Evolutionary conservation across 1,140 invertebrate species (phyloP).

Genomic region (Heterodera carotae): DNA sequence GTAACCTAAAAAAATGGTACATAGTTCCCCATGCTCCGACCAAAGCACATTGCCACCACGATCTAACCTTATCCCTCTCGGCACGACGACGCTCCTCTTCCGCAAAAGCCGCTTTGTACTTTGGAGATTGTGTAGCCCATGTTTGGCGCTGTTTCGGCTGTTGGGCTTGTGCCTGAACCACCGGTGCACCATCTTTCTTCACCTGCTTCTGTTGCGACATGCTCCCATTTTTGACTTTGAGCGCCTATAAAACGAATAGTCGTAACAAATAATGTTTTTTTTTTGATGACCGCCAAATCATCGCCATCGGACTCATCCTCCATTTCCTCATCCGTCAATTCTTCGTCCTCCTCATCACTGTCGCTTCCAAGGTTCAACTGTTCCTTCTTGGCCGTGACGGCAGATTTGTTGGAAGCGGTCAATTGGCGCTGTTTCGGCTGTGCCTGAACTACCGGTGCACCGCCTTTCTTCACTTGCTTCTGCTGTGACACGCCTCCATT

Average conservation of each 20-base stretch:
- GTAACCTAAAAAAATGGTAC: neutral
- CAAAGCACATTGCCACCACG: neutral
- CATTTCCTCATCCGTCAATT: neutral
- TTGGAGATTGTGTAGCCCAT: neutral
- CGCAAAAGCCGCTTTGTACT: neutral
- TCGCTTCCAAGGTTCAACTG: neutral
- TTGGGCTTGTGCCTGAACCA: neutral
- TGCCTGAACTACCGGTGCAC: neutral
- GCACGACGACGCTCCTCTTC: neutral
- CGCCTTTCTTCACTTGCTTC: too few relatives aligned
- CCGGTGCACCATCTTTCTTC: neutral
- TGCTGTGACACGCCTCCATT: too few relatives aligned
- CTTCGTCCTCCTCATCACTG: neutral
- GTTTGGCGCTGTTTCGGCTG: neutral
- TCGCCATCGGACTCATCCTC: neutral
- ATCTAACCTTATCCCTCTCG: neutral
- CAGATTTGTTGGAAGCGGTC: too few relatives aligned
- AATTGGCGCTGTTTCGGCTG: neutral
- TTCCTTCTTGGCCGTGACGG: neutral
- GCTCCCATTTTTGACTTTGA: too few relatives aligned
- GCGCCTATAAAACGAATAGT: too few relatives aligned
- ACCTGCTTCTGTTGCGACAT: too few relatives aligned
- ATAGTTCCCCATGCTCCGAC: neutral
- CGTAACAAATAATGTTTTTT: too few relatives aligned
- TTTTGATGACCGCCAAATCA: neutral